These are phyloP conservation scores for Diuraphis noxia DNA, from an alignment of 1,140 invertebrate genomes.

Conservation along the genomic window DNA sequence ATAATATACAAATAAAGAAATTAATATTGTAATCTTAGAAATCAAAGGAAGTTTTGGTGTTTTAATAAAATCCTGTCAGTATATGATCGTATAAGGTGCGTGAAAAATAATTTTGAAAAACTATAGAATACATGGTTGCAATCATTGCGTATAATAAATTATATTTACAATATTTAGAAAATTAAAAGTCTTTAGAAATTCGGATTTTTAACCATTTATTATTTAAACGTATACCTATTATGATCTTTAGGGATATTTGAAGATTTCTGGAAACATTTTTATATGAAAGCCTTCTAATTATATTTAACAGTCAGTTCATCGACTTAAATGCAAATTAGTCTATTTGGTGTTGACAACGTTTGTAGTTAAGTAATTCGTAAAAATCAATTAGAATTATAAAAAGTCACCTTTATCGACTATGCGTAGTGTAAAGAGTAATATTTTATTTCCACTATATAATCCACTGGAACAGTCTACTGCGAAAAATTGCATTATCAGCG, in stretches of 20 bases:
- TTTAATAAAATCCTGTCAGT: background rate
- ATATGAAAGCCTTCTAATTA: background rate
- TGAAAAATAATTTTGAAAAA: background rate
- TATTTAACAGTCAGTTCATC: no score
- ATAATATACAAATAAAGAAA: background rate
- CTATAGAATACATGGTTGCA: background rate
- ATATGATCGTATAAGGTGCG: background rate
- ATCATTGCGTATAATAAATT: background rate
- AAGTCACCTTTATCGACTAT: background rate
- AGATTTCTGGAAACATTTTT: background rate
- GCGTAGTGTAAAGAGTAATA: background rate
- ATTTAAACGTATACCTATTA: no score
- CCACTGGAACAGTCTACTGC: background rate
- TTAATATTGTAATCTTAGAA: background rate
- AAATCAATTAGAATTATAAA: background rate
- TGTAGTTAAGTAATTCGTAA: background rate
- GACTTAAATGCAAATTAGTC: background rate
- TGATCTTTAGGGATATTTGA: background rate
- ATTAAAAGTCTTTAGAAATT: background rate
- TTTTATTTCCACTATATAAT: slow-evolving; percentile 31
- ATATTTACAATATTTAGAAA: background rate
- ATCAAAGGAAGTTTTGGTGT: background rate
- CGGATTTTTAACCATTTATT: background rate
- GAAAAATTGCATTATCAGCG: slow-evolving; percentile 47
- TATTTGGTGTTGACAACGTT: background rate